Percentiles rank a stretch among this genome's conserved stretches.
These are phyloP conservation scores for Gymnopithys bicolor DNA, from an alignment of 2,797 vertebrate genomes.

Conservation along the genomic window DNA sequence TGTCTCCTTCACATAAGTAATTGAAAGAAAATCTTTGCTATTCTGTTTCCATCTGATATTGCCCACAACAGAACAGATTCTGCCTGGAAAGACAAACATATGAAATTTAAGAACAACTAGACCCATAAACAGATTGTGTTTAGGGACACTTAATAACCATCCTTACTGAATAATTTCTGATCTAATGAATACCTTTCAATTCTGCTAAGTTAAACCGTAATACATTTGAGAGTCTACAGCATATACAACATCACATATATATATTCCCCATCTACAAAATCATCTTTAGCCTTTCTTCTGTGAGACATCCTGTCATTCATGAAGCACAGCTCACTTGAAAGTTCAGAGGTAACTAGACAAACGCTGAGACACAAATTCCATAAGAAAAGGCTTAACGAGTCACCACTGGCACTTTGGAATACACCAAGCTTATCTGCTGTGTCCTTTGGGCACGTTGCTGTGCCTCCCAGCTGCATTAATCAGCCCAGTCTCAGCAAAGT, in stretches of 20 bases:
- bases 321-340: not conserved
- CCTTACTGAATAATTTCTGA: not conserved
- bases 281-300: not conserved
- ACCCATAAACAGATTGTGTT: not conserved
- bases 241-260: not conserved
- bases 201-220: not conserved
- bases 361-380: not conserved
- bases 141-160: not conserved
- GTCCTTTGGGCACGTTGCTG: not conserved
- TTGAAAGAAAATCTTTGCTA: not conserved
- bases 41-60: not conserved
- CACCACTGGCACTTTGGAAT: not conserved
- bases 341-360: not conserved
- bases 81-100: not conserved
- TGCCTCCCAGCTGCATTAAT: not conserved
- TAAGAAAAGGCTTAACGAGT: not conserved
- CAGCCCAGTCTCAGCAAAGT: not conserved
- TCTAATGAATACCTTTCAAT: not conserved
- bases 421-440: not conserved
- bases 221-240: not conserved
- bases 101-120: not conserved
- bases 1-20: not conserved
- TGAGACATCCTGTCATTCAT: not conserved
- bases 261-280: not conserved
- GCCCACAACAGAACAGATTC: not conserved